phyloP scores from a whole-genome alignment of 2,797 vertebrate genomes.

The Tangara arthus region DNA sequence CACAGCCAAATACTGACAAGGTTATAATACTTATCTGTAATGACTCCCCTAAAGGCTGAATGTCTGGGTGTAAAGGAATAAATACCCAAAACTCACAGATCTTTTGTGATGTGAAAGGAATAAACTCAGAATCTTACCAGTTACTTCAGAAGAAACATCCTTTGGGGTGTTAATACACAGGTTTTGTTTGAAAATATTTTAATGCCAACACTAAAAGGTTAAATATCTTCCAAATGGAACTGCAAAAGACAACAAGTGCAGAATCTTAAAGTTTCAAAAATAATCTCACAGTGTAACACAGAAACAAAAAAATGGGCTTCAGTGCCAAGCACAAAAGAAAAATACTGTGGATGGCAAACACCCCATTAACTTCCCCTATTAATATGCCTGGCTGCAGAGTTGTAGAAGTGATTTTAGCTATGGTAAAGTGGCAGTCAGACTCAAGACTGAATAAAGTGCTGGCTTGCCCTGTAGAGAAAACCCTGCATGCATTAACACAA shows the following conservation, averaged over 20 bases:
- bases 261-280: not conserved
- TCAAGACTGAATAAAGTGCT: not conserved
- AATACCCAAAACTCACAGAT: not conserved
- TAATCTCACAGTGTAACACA: not conserved
- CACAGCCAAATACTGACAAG: not conserved
- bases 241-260: not conserved
- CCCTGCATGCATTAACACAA: not conserved
- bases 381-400: not conserved
- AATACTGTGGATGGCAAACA: not conserved
- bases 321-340: not conserved
- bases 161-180: not conserved
- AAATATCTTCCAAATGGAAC: not conserved
- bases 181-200: not conserved
- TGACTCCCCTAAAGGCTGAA: not conserved
- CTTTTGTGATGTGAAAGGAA: not conserved
- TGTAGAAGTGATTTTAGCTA: not conserved
- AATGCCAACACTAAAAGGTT: not conserved
- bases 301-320: not conserved
- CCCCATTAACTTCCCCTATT: not conserved
- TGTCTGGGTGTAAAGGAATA: not conserved
- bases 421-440: not conserved
- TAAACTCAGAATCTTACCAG: not conserved
- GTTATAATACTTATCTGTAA: not conserved
- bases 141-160: not conserved
- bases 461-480: not conserved